Base-by-base conservation (phyloP, 1,140 invertebrate species). In the Oreohelix idahoensis region DNA sequence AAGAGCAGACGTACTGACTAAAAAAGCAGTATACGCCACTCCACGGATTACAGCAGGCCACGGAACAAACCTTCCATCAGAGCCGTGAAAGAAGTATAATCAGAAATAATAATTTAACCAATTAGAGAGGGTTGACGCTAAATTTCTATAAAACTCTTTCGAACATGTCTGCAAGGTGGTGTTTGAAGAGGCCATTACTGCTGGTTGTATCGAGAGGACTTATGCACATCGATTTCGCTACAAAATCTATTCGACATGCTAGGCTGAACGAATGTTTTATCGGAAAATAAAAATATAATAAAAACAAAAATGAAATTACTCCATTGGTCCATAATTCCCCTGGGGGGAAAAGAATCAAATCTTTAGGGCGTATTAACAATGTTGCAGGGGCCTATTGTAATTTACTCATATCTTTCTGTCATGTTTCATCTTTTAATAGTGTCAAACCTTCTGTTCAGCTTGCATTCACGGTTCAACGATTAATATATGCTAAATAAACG, bases 61-160 rank as follows among this genome's bases (percentile, higher is more conserved):
- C 23, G 23, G 51, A 58, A 58, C 10, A 58, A 58, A 58, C 23
- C 51, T 58, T 58, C 51, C 51, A 58, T 58, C 51, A 58, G 23
- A 58, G 20, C 26, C 23, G 20, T 2, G 23, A 26, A 10, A 4
- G 23, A 58, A 58, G 23, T 20, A 58, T 58, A 58, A 58, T 58
- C 51, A 58, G 51, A 58, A 58, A 58, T 58, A 58, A 58, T 20
- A 58, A 58, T 58, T 58, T 58, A 58, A 20, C 51, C 51, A 58
- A 58, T 58, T 58, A 58, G 51, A 23, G 51, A 58, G 8, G 51
- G 51, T 20, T 58, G 51, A 26, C 51, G 51, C 51, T 58, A 58
- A 58, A 58, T 58, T 26, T 58, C 51, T 58, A 58, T 58, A 58
- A 26, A 5, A 58, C 51, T 58, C 23, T 58, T 58, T 49, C 45